Evolutionary conservation across 1,140 invertebrate genomes (phyloP).

Genomic region (Cyclargus thomasi): DNA sequence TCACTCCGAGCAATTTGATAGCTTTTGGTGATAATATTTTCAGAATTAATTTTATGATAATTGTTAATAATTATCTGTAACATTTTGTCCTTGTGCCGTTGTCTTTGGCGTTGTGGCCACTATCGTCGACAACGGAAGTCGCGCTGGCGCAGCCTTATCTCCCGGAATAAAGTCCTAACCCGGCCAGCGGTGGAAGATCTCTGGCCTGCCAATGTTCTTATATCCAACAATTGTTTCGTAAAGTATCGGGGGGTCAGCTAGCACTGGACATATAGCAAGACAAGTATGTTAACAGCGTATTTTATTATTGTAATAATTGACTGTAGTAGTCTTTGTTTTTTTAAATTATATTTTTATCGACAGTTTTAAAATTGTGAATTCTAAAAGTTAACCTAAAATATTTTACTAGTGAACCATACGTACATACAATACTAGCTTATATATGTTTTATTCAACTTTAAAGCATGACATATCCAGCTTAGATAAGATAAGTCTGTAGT

Average conservation of each 20-base stretch:
- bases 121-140: slow-evolving; percentile 51
- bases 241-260: slow-evolving; percentile 37
- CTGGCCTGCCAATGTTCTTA: slow-evolving; percentile 35
- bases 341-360: too few relatives aligned
- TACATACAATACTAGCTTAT: not conserved
- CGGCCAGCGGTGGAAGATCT: slow-evolving; percentile 43
- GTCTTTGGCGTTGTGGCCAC: slow-evolving; percentile 40
- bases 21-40: too few relatives aligned
- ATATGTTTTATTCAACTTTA: too few relatives aligned
- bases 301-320: slow-evolving; percentile 7
- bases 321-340: not conserved
- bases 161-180: slow-evolving; percentile 32
- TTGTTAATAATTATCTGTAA: slow-evolving; percentile 31
- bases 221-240: slow-evolving; percentile 34
- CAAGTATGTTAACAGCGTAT: slow-evolving; percentile 22
- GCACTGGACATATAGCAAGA: slow-evolving; percentile 32
- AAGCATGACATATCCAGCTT: not conserved
- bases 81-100: slow-evolving; percentile 55
- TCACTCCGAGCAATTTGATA: too few relatives aligned
- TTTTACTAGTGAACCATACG: too few relatives aligned
- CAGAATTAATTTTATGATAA: not conserved
- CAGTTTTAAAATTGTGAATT: too few relatives aligned
- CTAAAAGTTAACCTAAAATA: too few relatives aligned
- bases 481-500: not conserved
- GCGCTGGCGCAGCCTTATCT: slow-evolving; percentile 51